Conservation (phyloP, 2,797 vertebrate species). For the Rhinoraja longicauda region DNA sequence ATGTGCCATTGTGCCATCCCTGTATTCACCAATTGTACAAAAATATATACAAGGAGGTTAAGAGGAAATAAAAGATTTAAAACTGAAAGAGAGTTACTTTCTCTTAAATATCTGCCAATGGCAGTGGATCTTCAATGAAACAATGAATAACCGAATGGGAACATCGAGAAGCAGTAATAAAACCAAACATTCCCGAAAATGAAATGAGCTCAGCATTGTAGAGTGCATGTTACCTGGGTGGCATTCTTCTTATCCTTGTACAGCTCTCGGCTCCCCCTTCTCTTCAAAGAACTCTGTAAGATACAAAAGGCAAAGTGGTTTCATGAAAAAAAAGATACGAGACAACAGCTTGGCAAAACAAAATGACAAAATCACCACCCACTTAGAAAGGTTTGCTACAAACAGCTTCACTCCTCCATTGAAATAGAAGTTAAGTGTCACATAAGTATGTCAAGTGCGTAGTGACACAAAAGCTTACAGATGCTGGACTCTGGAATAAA, state of each 20-base stretch:
- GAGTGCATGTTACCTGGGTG: constrained; percentile 69
- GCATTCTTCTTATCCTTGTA: constrained; percentile 88
- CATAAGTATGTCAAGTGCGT: too few species aligned
- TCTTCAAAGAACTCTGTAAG: constrained; percentile 79
- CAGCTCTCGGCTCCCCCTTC: constrained; percentile 83
- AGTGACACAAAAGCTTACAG: background rate
- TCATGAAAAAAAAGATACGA: background rate
- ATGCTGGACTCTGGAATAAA: too few species aligned
- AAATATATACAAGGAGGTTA: background rate
- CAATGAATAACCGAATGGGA: background rate
- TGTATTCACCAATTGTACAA: background rate
- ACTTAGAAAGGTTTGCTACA: background rate
- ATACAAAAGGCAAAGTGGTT: background rate
- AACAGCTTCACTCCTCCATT: background rate
- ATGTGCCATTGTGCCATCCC: too few species aligned
- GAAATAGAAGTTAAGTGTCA: background rate
- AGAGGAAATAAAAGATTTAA: background rate
- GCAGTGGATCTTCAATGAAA: background rate
- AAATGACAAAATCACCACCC: background rate
- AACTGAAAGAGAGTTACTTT: background rate
- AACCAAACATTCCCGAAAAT: background rate
- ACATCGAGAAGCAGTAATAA: background rate
- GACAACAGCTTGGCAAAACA: background rate
- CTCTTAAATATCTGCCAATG: background rate
- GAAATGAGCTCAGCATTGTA: background rate